These are phyloP conservation scores for Prenolepis imparis DNA, from an alignment of 2,888 invertebrate species.

Conservation along the genomic window DNA sequence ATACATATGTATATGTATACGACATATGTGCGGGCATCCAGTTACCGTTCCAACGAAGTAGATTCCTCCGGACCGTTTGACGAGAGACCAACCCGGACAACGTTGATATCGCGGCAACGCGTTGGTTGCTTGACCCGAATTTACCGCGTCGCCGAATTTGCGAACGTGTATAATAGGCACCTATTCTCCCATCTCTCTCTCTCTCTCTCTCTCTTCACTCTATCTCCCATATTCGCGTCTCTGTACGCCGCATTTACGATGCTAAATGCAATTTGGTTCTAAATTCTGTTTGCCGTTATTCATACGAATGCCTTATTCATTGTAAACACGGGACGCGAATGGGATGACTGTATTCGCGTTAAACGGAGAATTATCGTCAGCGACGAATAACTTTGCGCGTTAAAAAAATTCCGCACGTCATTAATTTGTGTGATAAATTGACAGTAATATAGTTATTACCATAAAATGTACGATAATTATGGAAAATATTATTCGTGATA, in stretches of 20 bases:
- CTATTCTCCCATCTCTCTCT: not conserved
- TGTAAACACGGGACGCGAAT: conserved; percentile 34
- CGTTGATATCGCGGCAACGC: conserved; percentile 53
- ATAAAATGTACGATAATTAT: not conserved
- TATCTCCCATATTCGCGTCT: conserved; percentile 15
- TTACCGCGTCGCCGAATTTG: conserved; percentile 57
- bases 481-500: not conserved
- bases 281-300: conserved; percentile 27
- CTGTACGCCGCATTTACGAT: conserved; percentile 23
- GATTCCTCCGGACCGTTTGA: conserved; percentile 33
- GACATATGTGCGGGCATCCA: conserved; percentile 28
- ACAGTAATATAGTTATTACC: not conserved
- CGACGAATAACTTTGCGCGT: conserved; percentile 10
- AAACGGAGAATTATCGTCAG: not conserved
- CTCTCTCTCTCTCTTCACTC: not conserved
- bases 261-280: conserved; percentile 33
- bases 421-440: conserved; percentile 10
- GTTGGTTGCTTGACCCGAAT: conserved; percentile 62
- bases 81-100: conserved; percentile 21
- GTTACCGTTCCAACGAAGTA: conserved; percentile 45
- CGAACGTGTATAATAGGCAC: conserved; percentile 50
- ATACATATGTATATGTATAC: not conserved
- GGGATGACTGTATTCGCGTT: not conserved
- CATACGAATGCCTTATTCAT: conserved; percentile 41
- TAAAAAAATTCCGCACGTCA: not conserved